Evolutionary conservation across 2,888 invertebrate genomes (phyloP).

Genomic region (Hymenopus coronatus): DNA sequence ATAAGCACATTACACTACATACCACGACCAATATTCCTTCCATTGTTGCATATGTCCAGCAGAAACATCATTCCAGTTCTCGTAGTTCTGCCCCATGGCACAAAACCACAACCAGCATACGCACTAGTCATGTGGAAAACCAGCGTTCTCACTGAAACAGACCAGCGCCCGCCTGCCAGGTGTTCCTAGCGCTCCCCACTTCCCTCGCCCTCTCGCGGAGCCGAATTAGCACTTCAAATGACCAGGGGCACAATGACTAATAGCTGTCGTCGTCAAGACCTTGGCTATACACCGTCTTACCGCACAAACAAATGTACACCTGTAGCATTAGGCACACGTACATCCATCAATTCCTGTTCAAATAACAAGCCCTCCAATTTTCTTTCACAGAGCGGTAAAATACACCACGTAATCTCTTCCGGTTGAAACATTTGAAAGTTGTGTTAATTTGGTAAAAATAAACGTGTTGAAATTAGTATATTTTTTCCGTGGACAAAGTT

Average conservation of each 20-base stretch:
- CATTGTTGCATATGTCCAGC: background rate
- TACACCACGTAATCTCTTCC: no score
- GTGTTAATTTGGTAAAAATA: no score
- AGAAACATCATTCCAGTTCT: background rate
- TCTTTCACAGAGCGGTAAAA: no score
- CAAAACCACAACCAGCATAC: background rate
- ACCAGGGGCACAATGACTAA: background rate
- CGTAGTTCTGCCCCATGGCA: slow-evolving; percentile 5
- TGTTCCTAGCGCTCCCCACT: background rate
- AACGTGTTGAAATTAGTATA: no score
- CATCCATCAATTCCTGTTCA: no score
- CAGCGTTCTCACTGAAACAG: background rate
- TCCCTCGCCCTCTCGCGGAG: background rate
- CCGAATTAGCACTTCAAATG: background rate
- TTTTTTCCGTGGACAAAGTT: no score
- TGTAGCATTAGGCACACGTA: no score
- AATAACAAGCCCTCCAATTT: no score
- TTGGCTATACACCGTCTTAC: no score
- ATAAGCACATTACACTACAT: background rate
- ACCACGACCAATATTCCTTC: slow-evolving; percentile 24
- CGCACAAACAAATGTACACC: no score
- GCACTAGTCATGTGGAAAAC: background rate
- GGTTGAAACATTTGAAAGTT: no score
- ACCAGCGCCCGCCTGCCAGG: background rate
- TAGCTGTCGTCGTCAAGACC: background rate